Evolutionary conservation across 1,140 invertebrate genomes (phyloP).

Genomic region (Glossosoma conforme): DNA sequence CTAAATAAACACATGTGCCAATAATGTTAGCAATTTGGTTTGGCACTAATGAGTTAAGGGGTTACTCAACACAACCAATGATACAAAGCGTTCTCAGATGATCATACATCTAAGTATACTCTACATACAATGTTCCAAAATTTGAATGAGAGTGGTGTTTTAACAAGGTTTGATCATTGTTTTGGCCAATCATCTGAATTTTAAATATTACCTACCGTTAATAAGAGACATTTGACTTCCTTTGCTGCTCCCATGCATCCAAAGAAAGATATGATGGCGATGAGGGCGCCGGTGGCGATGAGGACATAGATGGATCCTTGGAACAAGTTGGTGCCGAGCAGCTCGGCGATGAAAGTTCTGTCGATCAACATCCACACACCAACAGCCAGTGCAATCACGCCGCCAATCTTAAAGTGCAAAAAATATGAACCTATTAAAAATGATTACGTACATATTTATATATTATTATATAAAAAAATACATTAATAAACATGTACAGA

Average conservation of each 20-base stretch:
- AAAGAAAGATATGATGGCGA: constrained; percentile 74
- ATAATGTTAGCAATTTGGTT: no score
- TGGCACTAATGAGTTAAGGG: no score
- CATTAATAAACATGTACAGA: no score
- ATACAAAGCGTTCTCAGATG: no score
- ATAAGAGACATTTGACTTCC: constrained; percentile 84
- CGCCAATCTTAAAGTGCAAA: constrained; percentile 62
- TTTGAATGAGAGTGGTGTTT: no score
- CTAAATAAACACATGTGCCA: no score
- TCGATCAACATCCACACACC: constrained; percentile 79
- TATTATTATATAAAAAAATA: no score
- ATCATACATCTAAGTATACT: no score
- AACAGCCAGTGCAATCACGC: constrained; percentile 66
- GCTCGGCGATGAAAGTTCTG: constrained; percentile 73
- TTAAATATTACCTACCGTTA: constrained; percentile 63
- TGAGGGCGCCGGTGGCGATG: constrained; percentile 69
- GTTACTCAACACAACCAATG: no score
- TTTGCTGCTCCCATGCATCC: constrained; percentile 82
- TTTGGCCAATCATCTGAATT: no score
- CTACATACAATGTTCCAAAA: no score
- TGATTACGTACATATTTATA: background rate
- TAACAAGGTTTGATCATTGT: no score
- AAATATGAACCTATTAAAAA: background rate
- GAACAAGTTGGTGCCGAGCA: constrained; percentile 79
- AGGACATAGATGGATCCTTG: constrained; percentile 76